A percentile compares a stretch with the other conserved stretches of the same genome.
These are phyloP conservation scores for Microctenopoma stevenorrisi DNA, from an alignment of 2,797 vertebrate species.

Conservation along the genomic window DNA sequence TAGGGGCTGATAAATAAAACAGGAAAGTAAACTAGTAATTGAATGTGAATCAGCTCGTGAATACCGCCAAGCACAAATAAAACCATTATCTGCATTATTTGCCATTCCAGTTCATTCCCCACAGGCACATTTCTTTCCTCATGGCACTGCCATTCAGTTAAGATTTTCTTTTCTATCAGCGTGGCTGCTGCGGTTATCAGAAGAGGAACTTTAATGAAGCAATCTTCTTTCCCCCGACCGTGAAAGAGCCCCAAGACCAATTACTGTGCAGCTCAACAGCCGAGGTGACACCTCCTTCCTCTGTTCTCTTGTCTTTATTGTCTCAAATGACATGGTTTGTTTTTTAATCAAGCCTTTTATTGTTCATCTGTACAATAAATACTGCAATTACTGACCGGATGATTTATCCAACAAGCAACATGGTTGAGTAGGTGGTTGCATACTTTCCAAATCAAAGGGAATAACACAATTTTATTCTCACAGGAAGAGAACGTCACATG, in stretches of 20 bases:
- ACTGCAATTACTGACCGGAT: slow-evolving; percentile 73
- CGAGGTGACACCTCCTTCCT: slow-evolving; percentile 73
- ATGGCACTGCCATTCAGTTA: slow-evolving; percentile 70
- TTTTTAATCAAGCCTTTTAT: slow-evolving; percentile 77
- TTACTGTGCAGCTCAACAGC: slow-evolving; percentile 74
- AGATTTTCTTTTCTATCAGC: slow-evolving; percentile 71
- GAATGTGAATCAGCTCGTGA: slow-evolving; percentile 63
- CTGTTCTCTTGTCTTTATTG: slow-evolving; percentile 63
- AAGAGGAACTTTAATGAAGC: slow-evolving; percentile 84
- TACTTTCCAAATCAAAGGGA: slow-evolving; percentile 45
- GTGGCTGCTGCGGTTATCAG: slow-evolving; percentile 72
- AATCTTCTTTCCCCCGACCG: slow-evolving; percentile 77
- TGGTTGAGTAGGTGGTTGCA: slow-evolving; percentile 51
- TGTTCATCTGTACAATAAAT: slow-evolving; percentile 73
- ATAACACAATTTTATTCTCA: slow-evolving; percentile 48
- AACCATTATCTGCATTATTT: slow-evolving; percentile 72
- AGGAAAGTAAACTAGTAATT: slow-evolving; percentile 56
- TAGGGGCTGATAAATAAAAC: slow-evolving; percentile 64
- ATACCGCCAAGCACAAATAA: slow-evolving; percentile 64
- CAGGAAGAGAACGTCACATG: slow-evolving; percentile 24
- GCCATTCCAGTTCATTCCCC: slow-evolving; percentile 63
- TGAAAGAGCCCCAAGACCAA: slow-evolving; percentile 81
- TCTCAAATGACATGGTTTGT: slow-evolving; percentile 76
- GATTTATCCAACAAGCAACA: slow-evolving; percentile 65
- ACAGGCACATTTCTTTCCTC: slow-evolving; percentile 27